Evolutionary conservation across 2,113 vertebrate genomes (phyloP), one percentile per base, ranked within the genome.

Genomic region (Rhinoptilus africanus): DNA sequence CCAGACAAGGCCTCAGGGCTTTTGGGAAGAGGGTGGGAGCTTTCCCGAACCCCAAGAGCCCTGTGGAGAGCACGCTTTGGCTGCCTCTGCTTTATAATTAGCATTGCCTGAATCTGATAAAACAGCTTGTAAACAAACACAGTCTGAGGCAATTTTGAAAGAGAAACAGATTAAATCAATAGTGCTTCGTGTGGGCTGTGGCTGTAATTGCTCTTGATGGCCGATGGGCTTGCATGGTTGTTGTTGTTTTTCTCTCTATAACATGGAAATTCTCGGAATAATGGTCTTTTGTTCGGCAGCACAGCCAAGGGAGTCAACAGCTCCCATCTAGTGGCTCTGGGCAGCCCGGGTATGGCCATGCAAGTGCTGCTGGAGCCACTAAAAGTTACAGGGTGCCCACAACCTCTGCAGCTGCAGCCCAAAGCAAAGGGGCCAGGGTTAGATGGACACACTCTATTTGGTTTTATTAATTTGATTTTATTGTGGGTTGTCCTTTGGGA

Each of bases 131-230:
- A 96, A 96, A 96, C 88, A 95, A 93, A 82, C 1, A 0, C 76
- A 35, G n/a, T 84, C 86, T 91, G 62, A 78, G 83, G 64, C 34
- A 89, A 92, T 92, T 91, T 94, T 72, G 64, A 78, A 78, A 59
- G 48, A 89, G 73, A 90, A 78, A 78, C 34, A 94, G 91, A 92
- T 93, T 87, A 93, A 91, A 96, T 92, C 86, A 81, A 84, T 95
- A 72, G 68, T 23, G 19, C 68, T 85, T 84, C 22, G 1, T 84
- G 59, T 59, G 60, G 6, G 1, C 28, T 60, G 60, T 45, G 68
- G 72, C 71, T 84, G 71, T 77, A 92, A 81, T 91, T 89, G 76
- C 48, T 81, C 69, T 68, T 23, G 24, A 84, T 93, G 64, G 48
- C 28, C 26, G 1, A 92, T 94, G 27, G 12, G 63, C 56, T 91